Conservation (phyloP, 2,113 vertebrate genomes). For the Ariopsis seemanni region DNA sequence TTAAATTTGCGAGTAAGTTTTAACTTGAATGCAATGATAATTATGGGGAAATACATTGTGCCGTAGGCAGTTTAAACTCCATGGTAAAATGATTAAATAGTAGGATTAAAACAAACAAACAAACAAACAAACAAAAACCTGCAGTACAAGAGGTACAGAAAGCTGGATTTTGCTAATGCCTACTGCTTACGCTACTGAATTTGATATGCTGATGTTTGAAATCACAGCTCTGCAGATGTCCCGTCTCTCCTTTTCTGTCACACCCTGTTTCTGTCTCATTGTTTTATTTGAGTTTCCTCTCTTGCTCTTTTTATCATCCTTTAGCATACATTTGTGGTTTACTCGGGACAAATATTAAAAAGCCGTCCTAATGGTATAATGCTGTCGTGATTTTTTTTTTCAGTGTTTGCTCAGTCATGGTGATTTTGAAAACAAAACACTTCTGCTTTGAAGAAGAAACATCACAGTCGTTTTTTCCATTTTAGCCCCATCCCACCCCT, state of each 20-base stretch:
- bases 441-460: slow-evolving; percentile 19
- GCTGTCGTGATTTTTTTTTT: neutral
- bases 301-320: neutral
- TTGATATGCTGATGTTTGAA: slow-evolving; percentile 54
- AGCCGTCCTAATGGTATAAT: neutral
- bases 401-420: slow-evolving; percentile 32
- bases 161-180: slow-evolving; percentile 35
- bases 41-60: neutral
- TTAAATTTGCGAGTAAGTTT: neutral
- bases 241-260: neutral
- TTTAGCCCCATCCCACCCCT: neutral
- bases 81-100: neutral
- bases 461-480: neutral
- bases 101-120: neutral
- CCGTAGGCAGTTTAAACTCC: neutral
- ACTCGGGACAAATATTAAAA: neutral
- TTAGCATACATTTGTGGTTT: slow-evolving; percentile 18
- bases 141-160: neutral
- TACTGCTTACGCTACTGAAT: slow-evolving; percentile 61
- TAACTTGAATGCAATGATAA: no score
- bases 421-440: slow-evolving; percentile 14
- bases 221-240: slow-evolving; percentile 8
- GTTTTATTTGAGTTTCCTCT: neutral
- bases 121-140: no score
- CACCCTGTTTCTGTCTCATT: neutral